phyloP scores from a whole-genome alignment of 2,113 vertebrate species.

The Crotalus helleri region DNA sequence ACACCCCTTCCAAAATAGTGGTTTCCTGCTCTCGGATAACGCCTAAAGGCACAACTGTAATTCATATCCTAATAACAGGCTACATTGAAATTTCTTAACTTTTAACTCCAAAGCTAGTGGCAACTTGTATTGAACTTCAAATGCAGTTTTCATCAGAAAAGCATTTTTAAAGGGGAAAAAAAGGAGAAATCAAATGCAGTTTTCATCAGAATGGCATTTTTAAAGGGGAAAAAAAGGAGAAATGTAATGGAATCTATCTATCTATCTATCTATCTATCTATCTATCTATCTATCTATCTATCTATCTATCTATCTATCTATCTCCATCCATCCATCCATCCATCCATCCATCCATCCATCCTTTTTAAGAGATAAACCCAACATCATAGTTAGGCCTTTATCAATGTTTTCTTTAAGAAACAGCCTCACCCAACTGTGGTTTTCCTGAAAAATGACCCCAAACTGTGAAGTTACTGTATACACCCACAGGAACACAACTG shows the following conservation, averaged over 20 bases:
- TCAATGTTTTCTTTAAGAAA: background rate
- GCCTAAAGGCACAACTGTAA: constrained; percentile 20
- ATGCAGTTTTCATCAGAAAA: background rate
- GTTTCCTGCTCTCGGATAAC: background rate
- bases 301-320: no score
- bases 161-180: background rate
- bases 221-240: background rate
- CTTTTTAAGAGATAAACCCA: background rate
- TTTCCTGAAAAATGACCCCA: background rate
- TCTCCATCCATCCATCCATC: no score
- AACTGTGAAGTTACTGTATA: background rate
- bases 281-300: no score
- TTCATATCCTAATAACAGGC: constrained; percentile 7
- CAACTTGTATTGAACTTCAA: constrained; percentile 19
- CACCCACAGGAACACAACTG: background rate
- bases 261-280: background rate
- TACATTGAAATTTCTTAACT: constrained; percentile 16
- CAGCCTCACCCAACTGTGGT: background rate
- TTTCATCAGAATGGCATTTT: background rate
- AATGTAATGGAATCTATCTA: background rate
- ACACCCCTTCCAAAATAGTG: background rate
- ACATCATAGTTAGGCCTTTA: background rate
- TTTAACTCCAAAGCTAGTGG: constrained; percentile 16
- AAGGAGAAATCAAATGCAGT: background rate
- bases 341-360: background rate